A percentile compares a stretch with the other conserved stretches of the same genome.
Evolutionary conservation across 2,888 invertebrate genomes (phyloP).

Genomic region (Baronia brevicornis): DNA sequence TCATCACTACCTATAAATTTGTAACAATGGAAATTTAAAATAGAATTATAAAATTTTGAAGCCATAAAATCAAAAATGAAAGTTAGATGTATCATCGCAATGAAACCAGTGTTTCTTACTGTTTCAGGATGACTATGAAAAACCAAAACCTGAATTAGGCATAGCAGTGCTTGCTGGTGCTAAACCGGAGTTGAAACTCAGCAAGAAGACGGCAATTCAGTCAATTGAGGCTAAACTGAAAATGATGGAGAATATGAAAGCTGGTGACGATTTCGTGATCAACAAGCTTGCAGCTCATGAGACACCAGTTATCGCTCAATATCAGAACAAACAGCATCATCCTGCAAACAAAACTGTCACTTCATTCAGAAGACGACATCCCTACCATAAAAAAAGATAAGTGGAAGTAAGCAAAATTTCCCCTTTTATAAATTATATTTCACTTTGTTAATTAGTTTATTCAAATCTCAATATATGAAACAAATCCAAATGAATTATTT

Average conservation of each 20-base stretch:
- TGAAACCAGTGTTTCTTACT: too few species aligned
- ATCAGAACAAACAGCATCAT: conserved; percentile 74
- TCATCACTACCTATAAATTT: too few species aligned
- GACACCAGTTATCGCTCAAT: conserved; percentile 80
- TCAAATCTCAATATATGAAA: too few species aligned
- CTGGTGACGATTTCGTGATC: conserved; percentile 83
- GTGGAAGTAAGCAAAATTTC: too few species aligned
- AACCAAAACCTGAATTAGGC: conserved; percentile 83
- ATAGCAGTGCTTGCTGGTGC: conserved; percentile 86
- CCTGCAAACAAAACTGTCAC: conserved; percentile 48
- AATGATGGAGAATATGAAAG: conserved; percentile 82
- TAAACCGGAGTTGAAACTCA: conserved; percentile 77
- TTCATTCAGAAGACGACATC: conserved; percentile 59
- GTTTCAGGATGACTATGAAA: conserved; percentile 83
- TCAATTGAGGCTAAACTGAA: conserved; percentile 92
- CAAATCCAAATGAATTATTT: too few species aligned
- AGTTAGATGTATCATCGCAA: too few species aligned
- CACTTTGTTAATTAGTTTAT: too few species aligned
- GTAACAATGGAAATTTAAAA: too few species aligned
- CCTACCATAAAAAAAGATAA: conserved; percentile 68
- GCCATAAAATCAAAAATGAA: too few species aligned
- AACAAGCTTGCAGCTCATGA: conserved; percentile 81
- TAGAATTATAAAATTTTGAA: too few species aligned
- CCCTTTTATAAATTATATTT: too few species aligned
- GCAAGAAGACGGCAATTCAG: conserved; percentile 87